A percentile compares a stretch with the other conserved stretches of the same genome.
phyloP scores from a whole-genome alignment of 2,888 invertebrate genomes.

The Drosophila cognata region DNA sequence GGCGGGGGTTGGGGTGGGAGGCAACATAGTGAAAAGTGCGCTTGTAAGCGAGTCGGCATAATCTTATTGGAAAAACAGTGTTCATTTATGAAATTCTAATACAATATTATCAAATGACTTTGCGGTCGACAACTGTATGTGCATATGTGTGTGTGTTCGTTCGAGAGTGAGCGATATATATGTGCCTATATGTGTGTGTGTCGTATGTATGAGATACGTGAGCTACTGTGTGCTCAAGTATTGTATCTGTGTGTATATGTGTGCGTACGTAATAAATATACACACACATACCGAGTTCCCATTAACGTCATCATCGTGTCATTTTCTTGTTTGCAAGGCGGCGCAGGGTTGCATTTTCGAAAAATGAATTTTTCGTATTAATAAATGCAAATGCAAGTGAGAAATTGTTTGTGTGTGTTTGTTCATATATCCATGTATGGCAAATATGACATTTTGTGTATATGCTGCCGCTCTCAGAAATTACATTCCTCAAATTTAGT shows the following conservation, averaged over 20 bases:
- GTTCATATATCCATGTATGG: constrained; percentile 8
- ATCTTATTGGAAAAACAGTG: constrained; percentile 66
- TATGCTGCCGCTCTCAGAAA: constrained; percentile 18
- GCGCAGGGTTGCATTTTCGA: constrained; percentile 76
- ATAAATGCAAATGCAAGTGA: constrained; percentile 62
- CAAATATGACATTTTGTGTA: constrained; percentile 13
- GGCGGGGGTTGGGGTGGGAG: constrained; percentile 22
- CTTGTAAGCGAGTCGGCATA: constrained; percentile 22
- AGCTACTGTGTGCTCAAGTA: constrained; percentile 52
- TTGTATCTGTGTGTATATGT: constrained; percentile 49
- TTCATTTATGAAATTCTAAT: constrained; percentile 76
- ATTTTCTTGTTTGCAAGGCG: constrained; percentile 77
- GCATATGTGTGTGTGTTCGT: constrained; percentile 26
- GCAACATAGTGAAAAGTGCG: constrained; percentile 28
- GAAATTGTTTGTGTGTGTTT: constrained; percentile 15
- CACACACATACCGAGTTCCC: constrained; percentile 70
- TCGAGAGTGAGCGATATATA: constrained; percentile 41
- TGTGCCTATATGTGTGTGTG: constrained; percentile 33
- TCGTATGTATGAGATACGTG: constrained; percentile 52
- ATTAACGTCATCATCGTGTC: constrained; percentile 84
- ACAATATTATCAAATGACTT: constrained; percentile 78
- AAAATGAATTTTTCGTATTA: constrained; percentile 57
- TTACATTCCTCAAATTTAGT: constrained; percentile 45
- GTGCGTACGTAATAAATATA: constrained; percentile 63
- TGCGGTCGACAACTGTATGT: constrained; percentile 66